phyloP scores from a whole-genome alignment of 2,888 invertebrate species.

The Rhorus exstirpatorius region DNA sequence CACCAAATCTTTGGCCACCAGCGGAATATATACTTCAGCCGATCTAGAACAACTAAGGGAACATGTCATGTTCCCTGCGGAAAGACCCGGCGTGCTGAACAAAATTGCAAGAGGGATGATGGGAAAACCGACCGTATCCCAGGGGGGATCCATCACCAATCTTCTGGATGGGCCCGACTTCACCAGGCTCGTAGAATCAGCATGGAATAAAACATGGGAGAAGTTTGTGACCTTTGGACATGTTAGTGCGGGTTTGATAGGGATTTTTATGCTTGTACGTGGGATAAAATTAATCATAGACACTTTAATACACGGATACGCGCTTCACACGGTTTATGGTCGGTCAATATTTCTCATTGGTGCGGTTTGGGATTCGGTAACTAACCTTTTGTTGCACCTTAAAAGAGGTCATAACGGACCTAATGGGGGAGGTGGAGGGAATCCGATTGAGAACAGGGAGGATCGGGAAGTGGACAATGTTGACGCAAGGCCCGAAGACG shows the following conservation, averaged over 20 bases:
- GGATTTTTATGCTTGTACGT: constrained; percentile 35
- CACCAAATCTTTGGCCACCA: constrained; percentile 57
- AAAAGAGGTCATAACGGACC: too few species aligned
- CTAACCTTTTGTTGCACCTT: constrained; percentile 26
- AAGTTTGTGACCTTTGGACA: constrained; percentile 55
- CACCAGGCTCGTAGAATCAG: neutral
- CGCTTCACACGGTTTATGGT: constrained; percentile 43
- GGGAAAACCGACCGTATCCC: neutral
- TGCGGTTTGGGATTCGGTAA: constrained; percentile 46
- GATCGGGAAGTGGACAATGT: too few species aligned
- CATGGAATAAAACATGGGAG: constrained; percentile 52
- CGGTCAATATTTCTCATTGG: constrained; percentile 42
- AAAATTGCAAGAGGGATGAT: constrained; percentile 53
- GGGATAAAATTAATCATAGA: constrained; percentile 14
- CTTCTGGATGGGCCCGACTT: constrained; percentile 38
- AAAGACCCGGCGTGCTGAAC: constrained; percentile 48
- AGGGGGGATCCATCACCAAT: constrained; percentile 21
- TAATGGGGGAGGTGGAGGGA: too few species aligned
- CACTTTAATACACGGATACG: constrained; percentile 39
- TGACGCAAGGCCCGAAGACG: too few species aligned
- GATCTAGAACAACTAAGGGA: constrained; percentile 33
- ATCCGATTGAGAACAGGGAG: too few species aligned
- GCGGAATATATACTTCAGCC: constrained; percentile 61
- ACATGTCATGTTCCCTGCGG: constrained; percentile 65
- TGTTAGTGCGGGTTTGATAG: constrained; percentile 55